Evolutionary conservation across 1,140 invertebrate species (phyloP).

Genomic region (Papilio aristodemus): DNA sequence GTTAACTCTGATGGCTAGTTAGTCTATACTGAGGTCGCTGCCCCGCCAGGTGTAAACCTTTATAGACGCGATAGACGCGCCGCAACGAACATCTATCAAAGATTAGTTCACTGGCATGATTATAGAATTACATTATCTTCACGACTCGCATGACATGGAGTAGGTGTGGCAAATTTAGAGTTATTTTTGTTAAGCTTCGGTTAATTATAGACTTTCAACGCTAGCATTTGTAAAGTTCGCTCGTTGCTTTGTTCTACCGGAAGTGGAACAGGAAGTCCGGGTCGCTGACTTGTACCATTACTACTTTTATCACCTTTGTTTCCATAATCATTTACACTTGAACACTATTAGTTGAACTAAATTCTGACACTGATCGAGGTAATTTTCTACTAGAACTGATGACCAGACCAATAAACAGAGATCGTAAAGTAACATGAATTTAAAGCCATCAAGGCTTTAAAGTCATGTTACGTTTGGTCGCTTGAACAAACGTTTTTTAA

Average conservation of each 20-base stretch:
- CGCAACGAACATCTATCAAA: not conserved
- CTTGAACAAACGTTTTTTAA: too few species aligned
- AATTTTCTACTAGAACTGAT: too few species aligned
- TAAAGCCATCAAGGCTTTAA: too few species aligned
- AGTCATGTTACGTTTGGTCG: too few species aligned
- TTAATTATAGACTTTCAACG: too few species aligned
- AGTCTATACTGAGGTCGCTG: conserved; percentile 11
- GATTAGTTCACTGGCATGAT: conserved; percentile 3
- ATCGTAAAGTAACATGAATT: too few species aligned
- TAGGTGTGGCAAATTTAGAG: not conserved
- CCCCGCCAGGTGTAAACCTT: conserved; percentile 27
- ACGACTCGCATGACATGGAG: not conserved
- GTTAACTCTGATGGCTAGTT: not conserved
- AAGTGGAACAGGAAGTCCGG: conserved; percentile 7
- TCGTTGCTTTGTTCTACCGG: not conserved
- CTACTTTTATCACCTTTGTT: conserved; percentile 6
- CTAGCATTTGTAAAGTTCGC: not conserved
- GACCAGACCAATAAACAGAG: too few species aligned
- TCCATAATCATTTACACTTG: not conserved
- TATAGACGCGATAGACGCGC: not conserved
- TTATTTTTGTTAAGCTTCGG: too few species aligned
- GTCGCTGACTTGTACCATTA: not conserved
- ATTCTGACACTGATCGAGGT: too few species aligned
- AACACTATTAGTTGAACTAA: not conserved
- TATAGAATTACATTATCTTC: not conserved